phyloP scores from a whole-genome alignment of 2,888 invertebrate genomes.

The Aphidoletes aphidimyza region DNA sequence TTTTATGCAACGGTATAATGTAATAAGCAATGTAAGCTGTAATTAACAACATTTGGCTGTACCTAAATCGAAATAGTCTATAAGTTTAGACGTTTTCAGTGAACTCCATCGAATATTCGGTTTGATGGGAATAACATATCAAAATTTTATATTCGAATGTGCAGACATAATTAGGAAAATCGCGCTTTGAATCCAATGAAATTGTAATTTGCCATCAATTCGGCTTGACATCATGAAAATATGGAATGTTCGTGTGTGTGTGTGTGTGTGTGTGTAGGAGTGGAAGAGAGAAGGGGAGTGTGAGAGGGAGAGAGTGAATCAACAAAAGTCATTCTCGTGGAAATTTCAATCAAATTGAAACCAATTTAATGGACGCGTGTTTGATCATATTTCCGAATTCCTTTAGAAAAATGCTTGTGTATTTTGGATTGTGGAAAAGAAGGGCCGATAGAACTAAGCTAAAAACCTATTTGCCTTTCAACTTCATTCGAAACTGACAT shows the following conservation, averaged over 20 bases:
- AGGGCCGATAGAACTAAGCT: not conserved
- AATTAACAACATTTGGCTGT: constrained; percentile 29
- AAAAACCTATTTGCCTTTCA: not conserved
- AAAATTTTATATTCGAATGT: constrained; percentile 19
- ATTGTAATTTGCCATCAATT: constrained; percentile 1
- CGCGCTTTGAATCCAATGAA: not conserved
- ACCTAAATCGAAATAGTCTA: not conserved
- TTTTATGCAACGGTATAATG: no score
- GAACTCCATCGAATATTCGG: constrained; percentile 23
- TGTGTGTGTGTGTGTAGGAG: no score
- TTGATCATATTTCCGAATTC: constrained; percentile 28
- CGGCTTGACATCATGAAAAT: no score
- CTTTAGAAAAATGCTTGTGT: not conserved
- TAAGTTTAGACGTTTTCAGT: not conserved
- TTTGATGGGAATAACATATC: constrained; percentile 28
- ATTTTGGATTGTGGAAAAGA: not conserved
- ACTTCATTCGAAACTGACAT: not conserved
- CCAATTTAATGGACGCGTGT: not conserved
- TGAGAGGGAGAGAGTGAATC: not conserved
- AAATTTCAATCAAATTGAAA: constrained; percentile 36
- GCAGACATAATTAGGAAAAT: constrained; percentile 5
- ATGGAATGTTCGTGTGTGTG: no score
- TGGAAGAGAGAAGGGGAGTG: no score
- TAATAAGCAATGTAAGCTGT: not conserved
- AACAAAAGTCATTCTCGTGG: constrained; percentile 32